Evolutionary conservation across 92 coral and sea anemone species (phyloP).

Genomic region (Hydrozoanthus gracilis): DNA sequence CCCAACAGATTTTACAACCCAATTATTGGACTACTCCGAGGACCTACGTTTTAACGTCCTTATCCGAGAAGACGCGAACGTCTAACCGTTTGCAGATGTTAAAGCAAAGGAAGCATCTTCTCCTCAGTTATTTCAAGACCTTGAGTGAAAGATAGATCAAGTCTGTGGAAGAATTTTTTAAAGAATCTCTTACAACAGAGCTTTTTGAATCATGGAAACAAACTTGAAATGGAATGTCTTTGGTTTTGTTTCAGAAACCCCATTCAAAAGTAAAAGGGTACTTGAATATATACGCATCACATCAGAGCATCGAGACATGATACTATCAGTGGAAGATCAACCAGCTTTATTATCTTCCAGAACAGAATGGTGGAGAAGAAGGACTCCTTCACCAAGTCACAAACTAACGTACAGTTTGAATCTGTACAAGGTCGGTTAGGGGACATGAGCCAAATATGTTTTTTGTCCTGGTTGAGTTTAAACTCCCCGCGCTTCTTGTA

Average conservation of each 20-base stretch:
- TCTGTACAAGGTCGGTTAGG: too few species aligned
- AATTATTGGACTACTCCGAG: too few species aligned
- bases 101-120: too few species aligned
- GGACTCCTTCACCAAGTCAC: slow-evolving; percentile 6
- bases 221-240: slow-evolving; percentile 7
- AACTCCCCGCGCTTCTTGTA: too few species aligned
- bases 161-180: slow-evolving; percentile 1
- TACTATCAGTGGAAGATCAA: background rate
- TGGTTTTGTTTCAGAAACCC: slow-evolving; percentile 1
- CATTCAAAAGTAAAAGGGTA: background rate
- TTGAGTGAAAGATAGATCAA: background rate
- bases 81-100: too few species aligned
- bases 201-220: slow-evolving; percentile 5
- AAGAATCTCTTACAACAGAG: background rate
- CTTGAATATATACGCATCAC: background rate
- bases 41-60: too few species aligned
- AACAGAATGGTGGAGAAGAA: background rate
- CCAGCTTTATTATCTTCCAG: slow-evolving; percentile 1
- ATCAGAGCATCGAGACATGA: slow-evolving; percentile 10
- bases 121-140: too few species aligned
- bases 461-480: too few species aligned
- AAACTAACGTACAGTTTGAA: too few species aligned
- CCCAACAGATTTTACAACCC: too few species aligned
- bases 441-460: too few species aligned
- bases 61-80: too few species aligned